Base-by-base conservation (phyloP, 2,888 invertebrate species). In the Sphaeridia pumilis region DNA sequence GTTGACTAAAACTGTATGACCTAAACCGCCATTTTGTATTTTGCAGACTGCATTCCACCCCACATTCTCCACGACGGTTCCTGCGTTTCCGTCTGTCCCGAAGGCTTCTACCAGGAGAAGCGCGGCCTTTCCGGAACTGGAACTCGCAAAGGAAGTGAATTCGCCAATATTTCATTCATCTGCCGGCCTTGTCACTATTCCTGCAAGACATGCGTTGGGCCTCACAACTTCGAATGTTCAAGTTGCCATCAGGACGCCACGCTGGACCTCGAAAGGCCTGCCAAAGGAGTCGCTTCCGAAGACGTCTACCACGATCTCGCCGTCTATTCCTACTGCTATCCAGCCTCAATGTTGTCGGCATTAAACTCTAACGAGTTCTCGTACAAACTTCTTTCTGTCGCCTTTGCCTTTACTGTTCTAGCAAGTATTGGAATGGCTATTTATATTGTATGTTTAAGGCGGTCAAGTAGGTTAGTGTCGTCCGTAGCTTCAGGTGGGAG, bases 151-250 rank as follows among this genome's bases (percentile, higher is more conserved):
- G 26, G 24, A 38, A 46, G 38, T 3, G 52, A 20, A 2, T 25
- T n/a, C n/a, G n/a, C 49, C 21, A 22, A 27, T 12, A n/a, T 34
- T 3, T 54, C 49, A 12, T 45, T 24, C n/a, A 38, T 44, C 20
- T 85, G 85, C 67, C 70, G 78, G 2, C 71, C 74, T 27, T 86
- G 86, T 68, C 84, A 86, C 71, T 84, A 85, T 69, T 77, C 80
- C n/a, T 86, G 86, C 68, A 75, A 75, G 53, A 74, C 75, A 10
- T 86, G 86, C 67, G 70, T 72, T 5, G 84, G 84, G 10, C 79
- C 83, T 5, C 75, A 77, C 62, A 79, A 81, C 69, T 78, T 77
- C 66, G 79, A 84, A 66, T 86, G 85, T 69, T 70, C 74, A 38
- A 71, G 76, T 4, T 86, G 85, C 69, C 77, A 77, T 66, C 75